Base-by-base conservation (phyloP, 2,888 invertebrate genomes). In the Subacronicta megacephala region DNA sequence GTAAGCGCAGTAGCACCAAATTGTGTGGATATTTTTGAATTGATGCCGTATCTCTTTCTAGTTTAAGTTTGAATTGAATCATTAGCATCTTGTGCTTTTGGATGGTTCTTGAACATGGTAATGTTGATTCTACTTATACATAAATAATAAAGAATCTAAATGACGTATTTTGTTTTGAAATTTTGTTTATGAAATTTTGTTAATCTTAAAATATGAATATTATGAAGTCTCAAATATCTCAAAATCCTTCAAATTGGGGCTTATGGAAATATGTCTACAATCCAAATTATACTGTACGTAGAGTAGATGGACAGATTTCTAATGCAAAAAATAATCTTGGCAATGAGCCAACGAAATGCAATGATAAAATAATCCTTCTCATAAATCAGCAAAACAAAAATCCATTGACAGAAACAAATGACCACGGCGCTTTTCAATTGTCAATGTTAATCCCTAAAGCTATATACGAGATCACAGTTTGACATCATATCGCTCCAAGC, bases 21-120 rank as follows among this genome's bases (percentile, higher is more conserved):
- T 69, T 20, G 58, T 57, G 47, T 43, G 43, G 45, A 57, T 64
- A 52, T 57, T 51, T 66, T 64, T 44, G 36, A 52, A 47, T 63
- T 41, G 33, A 56, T 50, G 55, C 43, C 26, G 41, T 68, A 56
- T 36, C 31, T 56, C 49, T 63, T 5, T 31, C n/a, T n/a, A n/a
- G n/a, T n/a, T 65, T 51, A 54, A 33, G 33, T 29, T 35, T 26
- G 23, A 56, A 50, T 26, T 26, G 26, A 29, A 55, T 42, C 37
- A 31, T 44, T 29, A 43, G 38, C 13, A 36, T 40, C 10, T 18
- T 20, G 18, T 40, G 6, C 20, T 46, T 46, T 52, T 33, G 23
- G 17, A 16, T 42, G 20, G 6, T 20, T 5, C 6, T 20, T 20
- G 1, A 20, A 20, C 6, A 6, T 6, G 3, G 6, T 20, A 20